These are phyloP conservation scores for Gallinago media DNA, from an alignment of 2,113 vertebrate species.

Conservation along the genomic window DNA sequence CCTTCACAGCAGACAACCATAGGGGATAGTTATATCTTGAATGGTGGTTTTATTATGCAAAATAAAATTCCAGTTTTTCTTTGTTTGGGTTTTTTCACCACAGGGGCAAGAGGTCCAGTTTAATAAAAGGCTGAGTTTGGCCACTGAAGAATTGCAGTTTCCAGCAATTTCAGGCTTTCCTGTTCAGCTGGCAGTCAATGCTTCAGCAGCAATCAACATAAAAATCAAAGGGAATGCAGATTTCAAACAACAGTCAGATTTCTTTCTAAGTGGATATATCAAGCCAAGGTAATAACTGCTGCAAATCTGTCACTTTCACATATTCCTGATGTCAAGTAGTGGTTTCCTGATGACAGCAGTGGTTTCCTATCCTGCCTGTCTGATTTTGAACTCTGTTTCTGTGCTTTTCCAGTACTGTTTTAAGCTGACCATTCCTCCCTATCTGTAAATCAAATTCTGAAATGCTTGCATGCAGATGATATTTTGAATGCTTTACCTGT, in stretches of 20 bases:
- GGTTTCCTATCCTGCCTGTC: background rate
- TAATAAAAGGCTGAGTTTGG: conserved; percentile 78
- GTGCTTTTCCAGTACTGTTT: background rate
- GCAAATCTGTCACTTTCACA: background rate
- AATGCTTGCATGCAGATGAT: background rate
- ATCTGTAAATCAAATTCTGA: background rate
- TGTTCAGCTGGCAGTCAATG: conserved; percentile 80
- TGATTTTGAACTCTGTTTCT: background rate
- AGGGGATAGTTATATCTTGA: background rate
- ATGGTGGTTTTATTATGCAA: background rate
- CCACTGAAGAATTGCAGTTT: conserved; percentile 80
- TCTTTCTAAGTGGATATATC: conserved; percentile 83
- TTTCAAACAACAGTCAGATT: conserved; percentile 80
- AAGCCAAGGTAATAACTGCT: conserved; percentile 81
- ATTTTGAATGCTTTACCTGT: background rate
- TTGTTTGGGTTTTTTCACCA: background rate
- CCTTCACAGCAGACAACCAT: background rate
- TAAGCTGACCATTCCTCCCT: background rate
- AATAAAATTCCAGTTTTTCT: background rate
- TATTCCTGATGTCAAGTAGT: background rate
- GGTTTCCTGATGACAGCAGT: too few relatives aligned
- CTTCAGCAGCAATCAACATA: conserved; percentile 79
- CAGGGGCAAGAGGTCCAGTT: conserved; percentile 88
- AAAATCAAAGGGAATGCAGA: conserved; percentile 78
- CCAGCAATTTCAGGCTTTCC: conserved; percentile 86